phyloP scores from a whole-genome alignment of 2,797 vertebrate species.

The Oreortyx pictus region DNA sequence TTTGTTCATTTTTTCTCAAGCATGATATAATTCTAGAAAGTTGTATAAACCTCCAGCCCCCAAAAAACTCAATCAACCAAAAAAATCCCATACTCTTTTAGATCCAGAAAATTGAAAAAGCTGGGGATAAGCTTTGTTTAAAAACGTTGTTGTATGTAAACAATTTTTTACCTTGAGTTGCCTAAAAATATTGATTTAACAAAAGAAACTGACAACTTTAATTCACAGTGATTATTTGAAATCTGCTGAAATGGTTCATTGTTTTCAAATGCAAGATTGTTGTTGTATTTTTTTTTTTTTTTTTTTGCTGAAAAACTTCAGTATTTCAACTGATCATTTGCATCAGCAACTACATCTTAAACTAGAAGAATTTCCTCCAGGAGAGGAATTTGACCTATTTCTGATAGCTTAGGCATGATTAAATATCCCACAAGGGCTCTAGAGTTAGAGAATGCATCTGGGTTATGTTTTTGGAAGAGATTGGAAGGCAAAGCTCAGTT shows the following conservation, averaged over 20 bases:
- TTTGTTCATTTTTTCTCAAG: neutral
- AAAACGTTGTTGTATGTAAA: neutral
- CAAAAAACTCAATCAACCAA: neutral
- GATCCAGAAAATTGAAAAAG: neutral
- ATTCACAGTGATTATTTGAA: neutral
- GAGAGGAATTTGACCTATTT: neutral
- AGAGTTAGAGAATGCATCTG: neutral
- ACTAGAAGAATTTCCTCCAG: neutral
- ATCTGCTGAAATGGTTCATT: neutral
- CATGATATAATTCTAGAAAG: neutral
- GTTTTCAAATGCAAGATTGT: neutral
- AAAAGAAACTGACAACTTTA: neutral
- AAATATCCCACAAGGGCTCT: neutral
- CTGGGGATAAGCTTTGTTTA: neutral
- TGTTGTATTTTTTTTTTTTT: too few species aligned
- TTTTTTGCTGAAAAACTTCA: neutral
- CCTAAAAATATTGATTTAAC: neutral
- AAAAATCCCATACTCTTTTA: neutral
- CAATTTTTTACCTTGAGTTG: neutral
- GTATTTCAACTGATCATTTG: neutral
- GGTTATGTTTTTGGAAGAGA: neutral
- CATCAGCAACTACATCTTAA: neutral
- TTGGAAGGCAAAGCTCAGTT: neutral
- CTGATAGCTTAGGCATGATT: neutral
- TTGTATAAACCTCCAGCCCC: neutral